Percentiles rank a stretch among this genome's conserved stretches.
Conservation (phyloP, 2,797 vertebrate species). For the Acridotheres tristis region DNA sequence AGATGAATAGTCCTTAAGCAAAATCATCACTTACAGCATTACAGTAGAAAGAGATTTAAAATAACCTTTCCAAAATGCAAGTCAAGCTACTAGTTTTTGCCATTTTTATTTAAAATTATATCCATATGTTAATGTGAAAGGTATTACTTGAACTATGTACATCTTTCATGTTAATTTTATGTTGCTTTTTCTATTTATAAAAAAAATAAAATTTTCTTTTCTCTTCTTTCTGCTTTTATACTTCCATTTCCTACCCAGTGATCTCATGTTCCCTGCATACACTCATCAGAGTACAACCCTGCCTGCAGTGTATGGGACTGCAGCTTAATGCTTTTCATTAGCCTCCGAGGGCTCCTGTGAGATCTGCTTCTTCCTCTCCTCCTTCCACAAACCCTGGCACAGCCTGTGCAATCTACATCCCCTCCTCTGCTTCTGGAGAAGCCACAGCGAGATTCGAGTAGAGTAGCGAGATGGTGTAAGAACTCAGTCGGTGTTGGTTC, state of each 20-base stretch:
- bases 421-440: neutral
- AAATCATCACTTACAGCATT: neutral
- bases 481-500: fast-evolving
- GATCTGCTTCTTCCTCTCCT: neutral
- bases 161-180: neutral
- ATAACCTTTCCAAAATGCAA: neutral
- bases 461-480: fast-evolving
- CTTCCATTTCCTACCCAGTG: neutral
- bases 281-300: neutral
- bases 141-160: neutral
- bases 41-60: neutral
- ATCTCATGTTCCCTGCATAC: neutral
- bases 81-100: neutral
- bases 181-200: neutral
- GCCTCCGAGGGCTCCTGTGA: neutral
- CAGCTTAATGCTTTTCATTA: neutral
- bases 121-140: neutral
- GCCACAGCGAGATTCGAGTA: neutral
- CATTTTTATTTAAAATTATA: neutral
- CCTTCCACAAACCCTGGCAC: neutral
- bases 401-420: neutral
- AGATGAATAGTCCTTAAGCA: neutral
- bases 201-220: neutral
- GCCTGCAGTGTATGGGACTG: neutral
- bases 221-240: neutral